Base-by-base conservation (phyloP, 2,797 vertebrate genomes). In the Serranus cabrilla region DNA sequence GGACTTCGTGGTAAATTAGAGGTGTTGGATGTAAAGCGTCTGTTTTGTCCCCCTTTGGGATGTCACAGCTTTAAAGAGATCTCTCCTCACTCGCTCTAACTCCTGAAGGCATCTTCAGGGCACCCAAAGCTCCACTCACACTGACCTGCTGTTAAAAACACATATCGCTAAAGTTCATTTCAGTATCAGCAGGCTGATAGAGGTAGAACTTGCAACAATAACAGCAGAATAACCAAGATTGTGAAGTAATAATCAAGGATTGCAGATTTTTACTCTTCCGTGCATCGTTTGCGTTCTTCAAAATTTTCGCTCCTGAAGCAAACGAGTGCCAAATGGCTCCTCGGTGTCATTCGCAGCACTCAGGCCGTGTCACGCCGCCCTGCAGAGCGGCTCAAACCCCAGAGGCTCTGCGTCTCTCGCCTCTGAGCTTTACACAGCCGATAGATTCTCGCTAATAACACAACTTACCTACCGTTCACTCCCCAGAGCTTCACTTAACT, bases 1-100 rank as follows among this genome's bases (percentile, higher is more conserved):
- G 89, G 90, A 88, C 86, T 68, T 34, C 8, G 56, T 42, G 84
- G 75, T 84, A 80, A 89, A 90, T 90, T 88, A 82, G 80, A 90
- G 74, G 81, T 89, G 83, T 88, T 83, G 90, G 83, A 85, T 86
- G 78, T 78, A 72, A 80, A 90, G 85, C 52, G 40, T 80, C 76
- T 78, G 86, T 72, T 85, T 77, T 54, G 42, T 66, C 43, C 49
- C 90, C 80, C 82, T 80, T n/a, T 70, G 84, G 82, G 88, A 89
- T 56, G 71, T 75, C 37, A 60, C 59, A 65, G 79, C 66, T 85
- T 88, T 84, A 73, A 63, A 54, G 52, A 82, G 57, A 79, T 70
- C 59, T 43, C 54, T 43, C 40, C 27, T 65, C 47, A 80, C 51
- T 21, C 40, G 11, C 75, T 67, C 18, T 14, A 47, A 75, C 57